These are phyloP conservation scores for Cynaeus angustus DNA, from an alignment of 2,888 invertebrate species.

Conservation along the genomic window DNA sequence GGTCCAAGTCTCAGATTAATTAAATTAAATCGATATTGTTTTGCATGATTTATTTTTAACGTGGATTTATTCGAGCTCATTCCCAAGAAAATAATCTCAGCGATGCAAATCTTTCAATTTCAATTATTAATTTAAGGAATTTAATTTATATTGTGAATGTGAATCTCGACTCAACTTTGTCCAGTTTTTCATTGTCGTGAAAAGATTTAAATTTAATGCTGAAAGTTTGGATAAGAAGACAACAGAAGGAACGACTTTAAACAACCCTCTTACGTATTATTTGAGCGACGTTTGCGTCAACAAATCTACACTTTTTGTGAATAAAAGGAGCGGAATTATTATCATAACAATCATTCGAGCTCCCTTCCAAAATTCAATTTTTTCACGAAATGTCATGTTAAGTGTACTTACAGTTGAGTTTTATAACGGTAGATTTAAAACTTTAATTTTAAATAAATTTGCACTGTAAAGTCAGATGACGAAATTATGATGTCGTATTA, in stretches of 20 bases:
- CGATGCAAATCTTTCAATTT: constrained; percentile 15
- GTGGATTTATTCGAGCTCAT: no score
- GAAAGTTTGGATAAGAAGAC: constrained; percentile 16
- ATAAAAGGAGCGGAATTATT: constrained; percentile 20
- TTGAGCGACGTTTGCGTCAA: constrained; percentile 8
- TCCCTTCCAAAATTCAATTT: no score
- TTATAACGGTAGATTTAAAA: no score
- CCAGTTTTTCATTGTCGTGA: constrained; percentile 3
- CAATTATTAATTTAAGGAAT: constrained; percentile 19
- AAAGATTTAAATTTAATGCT: constrained; percentile 28
- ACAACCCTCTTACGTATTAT: constrained; percentile 27
- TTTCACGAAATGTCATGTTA: no score
- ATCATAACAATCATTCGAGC: constrained; percentile 23
- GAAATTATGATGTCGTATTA: no score
- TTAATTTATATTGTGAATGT: constrained; percentile 13
- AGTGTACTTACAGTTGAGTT: no score
- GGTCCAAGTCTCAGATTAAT: no score
- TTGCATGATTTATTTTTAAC: no score
- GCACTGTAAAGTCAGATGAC: no score
- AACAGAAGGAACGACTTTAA: constrained; percentile 14
- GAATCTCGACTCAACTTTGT: constrained; percentile 8
- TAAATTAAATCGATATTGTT: no score
- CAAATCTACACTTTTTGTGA: constrained; percentile 14
- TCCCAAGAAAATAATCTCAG: background rate
- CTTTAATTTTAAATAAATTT: no score